Conservation (phyloP, 2,113 vertebrate species). For the Channa argus region DNA sequence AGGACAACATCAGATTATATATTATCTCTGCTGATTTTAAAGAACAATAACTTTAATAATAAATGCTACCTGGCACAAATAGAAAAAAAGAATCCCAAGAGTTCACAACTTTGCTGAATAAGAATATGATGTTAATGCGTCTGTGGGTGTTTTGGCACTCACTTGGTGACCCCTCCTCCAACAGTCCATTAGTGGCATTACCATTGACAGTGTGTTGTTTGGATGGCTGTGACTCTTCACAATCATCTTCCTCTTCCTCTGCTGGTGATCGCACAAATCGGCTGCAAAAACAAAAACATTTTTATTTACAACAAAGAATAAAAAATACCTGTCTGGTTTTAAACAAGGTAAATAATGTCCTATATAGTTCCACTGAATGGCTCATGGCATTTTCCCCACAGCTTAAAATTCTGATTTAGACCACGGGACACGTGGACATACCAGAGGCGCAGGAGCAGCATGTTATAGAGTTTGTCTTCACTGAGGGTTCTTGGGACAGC, state of each 20-base stretch:
- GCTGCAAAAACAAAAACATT: slow-evolving; percentile 58
- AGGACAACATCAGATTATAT: background rate
- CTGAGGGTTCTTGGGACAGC: slow-evolving; percentile 94
- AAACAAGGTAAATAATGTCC: too few species aligned
- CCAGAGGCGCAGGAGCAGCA: slow-evolving; percentile 95
- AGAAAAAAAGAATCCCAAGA: background rate
- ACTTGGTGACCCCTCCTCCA: slow-evolving; percentile 97
- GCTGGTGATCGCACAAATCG: slow-evolving; percentile 77
- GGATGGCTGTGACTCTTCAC: slow-evolving; percentile 88
- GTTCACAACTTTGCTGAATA: background rate
- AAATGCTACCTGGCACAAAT: background rate
- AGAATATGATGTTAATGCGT: background rate
- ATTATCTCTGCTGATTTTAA: background rate
- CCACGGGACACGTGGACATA: slow-evolving; percentile 62
- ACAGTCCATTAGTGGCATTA: slow-evolving; percentile 92
- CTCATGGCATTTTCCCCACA: background rate
- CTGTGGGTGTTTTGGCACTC: slow-evolving; percentile 62
- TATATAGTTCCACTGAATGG: too few species aligned
- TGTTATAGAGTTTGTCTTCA: slow-evolving; percentile 97
- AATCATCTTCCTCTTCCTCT: slow-evolving; percentile 86
- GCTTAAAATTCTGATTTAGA: background rate
- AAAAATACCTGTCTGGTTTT: too few species aligned
- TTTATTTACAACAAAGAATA: background rate
- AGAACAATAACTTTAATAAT: background rate
- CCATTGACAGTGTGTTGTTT: slow-evolving; percentile 94